A percentile compares a stretch with the other conserved stretches of the same genome.
These are phyloP conservation scores for Proctacanthus coquilletti DNA, from an alignment of 1,140 invertebrate genomes.

Conservation along the genomic window DNA sequence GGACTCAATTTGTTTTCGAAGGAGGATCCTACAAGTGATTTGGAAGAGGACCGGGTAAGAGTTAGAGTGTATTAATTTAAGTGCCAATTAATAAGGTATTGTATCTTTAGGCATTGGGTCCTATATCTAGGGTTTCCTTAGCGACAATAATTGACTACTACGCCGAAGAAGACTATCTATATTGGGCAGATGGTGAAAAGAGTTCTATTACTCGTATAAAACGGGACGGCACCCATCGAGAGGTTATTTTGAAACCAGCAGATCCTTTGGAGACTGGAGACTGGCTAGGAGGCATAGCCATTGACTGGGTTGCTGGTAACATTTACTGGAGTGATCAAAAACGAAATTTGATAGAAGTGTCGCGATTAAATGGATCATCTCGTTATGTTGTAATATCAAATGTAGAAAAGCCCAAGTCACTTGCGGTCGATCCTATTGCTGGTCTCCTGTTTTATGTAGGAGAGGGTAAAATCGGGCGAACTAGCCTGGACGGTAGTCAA, in stretches of 20 bases:
- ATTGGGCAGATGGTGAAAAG: constrained; percentile 66
- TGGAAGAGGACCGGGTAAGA: constrained; percentile 13
- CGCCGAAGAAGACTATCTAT: constrained; percentile 50
- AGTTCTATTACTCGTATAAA: constrained; percentile 57
- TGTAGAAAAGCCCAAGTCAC: constrained; percentile 48
- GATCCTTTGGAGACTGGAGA: constrained; percentile 32
- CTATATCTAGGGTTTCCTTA: constrained; percentile 58
- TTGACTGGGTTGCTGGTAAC: constrained; percentile 77
- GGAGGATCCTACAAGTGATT: constrained; percentile 9
- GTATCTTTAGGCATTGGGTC: constrained; percentile 48
- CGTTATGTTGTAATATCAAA: constrained; percentile 62
- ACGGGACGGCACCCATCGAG: constrained; percentile 55
- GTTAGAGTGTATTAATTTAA: too few relatives aligned
- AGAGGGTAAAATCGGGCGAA: constrained; percentile 64
- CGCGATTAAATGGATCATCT: constrained; percentile 59
- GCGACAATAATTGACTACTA: constrained; percentile 63
- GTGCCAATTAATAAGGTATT: too few relatives aligned
- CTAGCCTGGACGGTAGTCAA: constrained; percentile 58
- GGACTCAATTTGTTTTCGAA: constrained; percentile 40
- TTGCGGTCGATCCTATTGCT: constrained; percentile 46
- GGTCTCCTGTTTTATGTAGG: constrained; percentile 68
- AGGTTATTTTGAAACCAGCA: constrained; percentile 35
- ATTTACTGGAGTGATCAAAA: constrained; percentile 84
- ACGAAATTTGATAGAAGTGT: constrained; percentile 72
- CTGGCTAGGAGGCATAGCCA: constrained; percentile 41